These are phyloP conservation scores for Pseudomyrmex dendroicus DNA, from an alignment of 1,140 invertebrate species.

Conservation along the genomic window DNA sequence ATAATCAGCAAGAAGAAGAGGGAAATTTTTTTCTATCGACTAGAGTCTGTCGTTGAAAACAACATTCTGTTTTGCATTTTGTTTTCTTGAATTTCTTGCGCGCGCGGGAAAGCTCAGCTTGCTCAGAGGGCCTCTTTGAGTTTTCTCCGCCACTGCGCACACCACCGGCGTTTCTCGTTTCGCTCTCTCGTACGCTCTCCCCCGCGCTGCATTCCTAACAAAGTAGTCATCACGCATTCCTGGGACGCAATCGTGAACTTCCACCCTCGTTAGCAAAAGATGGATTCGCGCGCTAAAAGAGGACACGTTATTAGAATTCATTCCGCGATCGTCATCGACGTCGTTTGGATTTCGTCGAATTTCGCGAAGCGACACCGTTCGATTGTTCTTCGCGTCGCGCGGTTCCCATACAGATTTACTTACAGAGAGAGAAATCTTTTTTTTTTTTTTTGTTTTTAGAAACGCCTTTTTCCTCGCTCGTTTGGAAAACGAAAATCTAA, in stretches of 20 bases:
- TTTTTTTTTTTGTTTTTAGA: no score
- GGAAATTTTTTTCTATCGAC: no score
- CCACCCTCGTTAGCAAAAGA: conserved; percentile 80
- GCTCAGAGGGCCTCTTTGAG: background rate
- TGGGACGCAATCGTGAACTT: conserved; percentile 81
- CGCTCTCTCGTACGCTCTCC: conserved; percentile 60
- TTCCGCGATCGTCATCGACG: conserved; percentile 44
- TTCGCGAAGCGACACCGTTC: background rate
- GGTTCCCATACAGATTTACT: no score
- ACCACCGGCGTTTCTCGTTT: conserved; percentile 54
- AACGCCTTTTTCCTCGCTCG: no score
- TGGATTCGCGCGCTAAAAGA: conserved; percentile 77
- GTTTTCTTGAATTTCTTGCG: no score
- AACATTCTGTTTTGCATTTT: no score
- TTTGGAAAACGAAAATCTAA: no score
- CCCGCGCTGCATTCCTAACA: conserved; percentile 79
- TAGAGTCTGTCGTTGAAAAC: no score
- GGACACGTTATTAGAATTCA: conserved; percentile 83
- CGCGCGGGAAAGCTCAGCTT: conserved; percentile 18
- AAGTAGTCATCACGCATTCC: conserved; percentile 84
- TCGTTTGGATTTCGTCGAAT: conserved; percentile 35
- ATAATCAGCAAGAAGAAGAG: no score
- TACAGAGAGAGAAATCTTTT: no score
- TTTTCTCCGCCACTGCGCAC: conserved; percentile 41
- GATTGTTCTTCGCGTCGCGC: conserved; percentile 4